Percentiles rank a stretch among this genome's conserved stretches.
Conservation (phyloP, 2,113 vertebrate genomes). For the Formicarius rufipectus region DNA sequence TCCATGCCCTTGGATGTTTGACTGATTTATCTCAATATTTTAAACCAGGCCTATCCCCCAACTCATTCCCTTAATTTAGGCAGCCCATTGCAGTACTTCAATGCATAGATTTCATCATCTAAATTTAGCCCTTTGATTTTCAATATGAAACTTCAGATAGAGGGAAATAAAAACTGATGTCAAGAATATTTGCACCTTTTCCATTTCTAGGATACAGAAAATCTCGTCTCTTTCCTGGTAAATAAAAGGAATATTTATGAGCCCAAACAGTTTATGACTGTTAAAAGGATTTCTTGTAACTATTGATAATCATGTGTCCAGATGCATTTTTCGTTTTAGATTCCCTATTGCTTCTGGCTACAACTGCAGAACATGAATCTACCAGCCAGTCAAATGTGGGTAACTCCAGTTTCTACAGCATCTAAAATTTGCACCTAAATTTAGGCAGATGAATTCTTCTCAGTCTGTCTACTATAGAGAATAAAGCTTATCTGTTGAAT, state of each 20-base stretch:
- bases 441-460: background rate
- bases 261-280: background rate
- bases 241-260: background rate
- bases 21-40: background rate
- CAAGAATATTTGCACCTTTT: background rate
- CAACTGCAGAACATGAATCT: background rate
- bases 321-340: background rate
- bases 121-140: background rate
- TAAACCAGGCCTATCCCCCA: background rate
- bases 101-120: background rate
- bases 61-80: background rate
- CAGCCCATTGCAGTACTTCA: background rate
- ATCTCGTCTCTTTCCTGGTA: background rate
- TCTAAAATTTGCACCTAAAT: background rate
- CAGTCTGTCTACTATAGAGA: background rate
- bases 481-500: background rate
- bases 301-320: background rate
- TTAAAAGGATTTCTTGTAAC: background rate
- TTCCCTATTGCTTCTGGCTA: background rate
- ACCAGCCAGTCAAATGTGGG: background rate
- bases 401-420: background rate
- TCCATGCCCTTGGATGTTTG: background rate
- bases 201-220: background rate
- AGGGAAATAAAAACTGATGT: background rate
- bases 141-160: background rate